Percentiles rank a stretch among this genome's conserved stretches.
Conservation (phyloP, 1,140 invertebrate genomes). For the Planococcus citri region DNA sequence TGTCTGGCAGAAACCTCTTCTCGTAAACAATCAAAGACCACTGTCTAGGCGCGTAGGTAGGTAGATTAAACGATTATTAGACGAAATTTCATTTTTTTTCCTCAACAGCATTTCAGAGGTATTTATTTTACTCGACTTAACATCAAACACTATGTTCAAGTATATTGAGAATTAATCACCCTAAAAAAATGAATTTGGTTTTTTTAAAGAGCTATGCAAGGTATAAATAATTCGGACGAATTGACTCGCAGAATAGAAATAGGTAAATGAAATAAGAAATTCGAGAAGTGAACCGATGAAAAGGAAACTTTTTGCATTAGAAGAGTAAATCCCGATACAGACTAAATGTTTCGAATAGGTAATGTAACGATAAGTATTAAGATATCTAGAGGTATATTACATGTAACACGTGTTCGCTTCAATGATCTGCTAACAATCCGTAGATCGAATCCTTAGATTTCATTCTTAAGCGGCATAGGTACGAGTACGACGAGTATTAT, state of each 20-base stretch:
- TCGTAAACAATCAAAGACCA: too few species aligned
- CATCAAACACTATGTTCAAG: neutral
- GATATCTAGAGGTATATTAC: neutral
- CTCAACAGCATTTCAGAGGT: too few species aligned
- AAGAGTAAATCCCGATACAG: neutral
- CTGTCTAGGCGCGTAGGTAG: too few species aligned
- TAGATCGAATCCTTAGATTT: constrained; percentile 14
- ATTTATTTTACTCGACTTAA: neutral
- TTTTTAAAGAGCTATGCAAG: neutral
- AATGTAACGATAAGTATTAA: neutral
- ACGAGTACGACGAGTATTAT: too few species aligned
- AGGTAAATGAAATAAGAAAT: neutral
- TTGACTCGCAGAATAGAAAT: constrained; percentile 4
- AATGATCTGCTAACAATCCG: constrained; percentile 18
- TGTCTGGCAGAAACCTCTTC: too few species aligned
- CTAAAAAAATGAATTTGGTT: neutral
- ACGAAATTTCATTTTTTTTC: too few species aligned
- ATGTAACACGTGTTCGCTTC: constrained; percentile 16
- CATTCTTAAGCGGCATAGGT: constrained; percentile 14
- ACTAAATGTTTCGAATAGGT: constrained; percentile 9
- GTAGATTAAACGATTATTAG: too few species aligned
- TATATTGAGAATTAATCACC: neutral
- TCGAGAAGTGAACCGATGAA: neutral
- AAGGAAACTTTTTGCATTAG: constrained; percentile 5
- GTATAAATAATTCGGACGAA: neutral